These are phyloP conservation scores for Crossoptilon crossoptilon DNA, from an alignment of 2,797 vertebrate species.

Conservation along the genomic window DNA sequence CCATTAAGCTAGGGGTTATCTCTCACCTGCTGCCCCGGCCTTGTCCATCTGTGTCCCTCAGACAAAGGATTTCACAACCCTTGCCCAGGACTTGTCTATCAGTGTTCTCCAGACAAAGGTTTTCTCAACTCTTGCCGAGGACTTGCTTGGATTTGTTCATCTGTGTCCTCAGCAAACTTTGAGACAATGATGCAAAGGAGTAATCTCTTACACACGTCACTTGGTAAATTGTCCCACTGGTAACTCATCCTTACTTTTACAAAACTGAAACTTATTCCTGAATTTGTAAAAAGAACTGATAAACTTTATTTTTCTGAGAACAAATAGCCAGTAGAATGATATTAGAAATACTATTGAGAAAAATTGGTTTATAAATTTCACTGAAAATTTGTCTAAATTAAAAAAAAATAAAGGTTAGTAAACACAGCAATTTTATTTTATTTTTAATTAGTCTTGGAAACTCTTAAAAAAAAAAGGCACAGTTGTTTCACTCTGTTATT, in stretches of 20 bases:
- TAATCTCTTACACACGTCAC: background rate
- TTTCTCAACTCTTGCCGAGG: no score
- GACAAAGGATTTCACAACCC: no score
- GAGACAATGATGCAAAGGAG: no score
- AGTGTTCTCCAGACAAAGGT: no score
- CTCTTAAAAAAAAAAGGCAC: background rate
- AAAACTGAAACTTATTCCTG: background rate
- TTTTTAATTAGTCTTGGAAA: rapidly evolving
- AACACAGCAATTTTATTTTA: background rate
- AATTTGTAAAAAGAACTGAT: background rate
- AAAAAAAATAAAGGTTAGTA: background rate
- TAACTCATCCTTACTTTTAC: background rate
- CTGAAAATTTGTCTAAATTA: background rate
- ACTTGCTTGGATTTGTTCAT: no score
- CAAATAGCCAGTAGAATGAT: background rate
- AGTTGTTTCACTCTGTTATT: background rate
- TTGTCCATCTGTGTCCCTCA: no score
- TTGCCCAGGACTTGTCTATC: no score
- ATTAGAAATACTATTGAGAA: background rate
- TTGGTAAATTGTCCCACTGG: background rate
- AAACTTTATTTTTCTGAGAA: background rate
- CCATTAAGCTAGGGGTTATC: no score
- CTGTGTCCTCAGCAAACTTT: no score
- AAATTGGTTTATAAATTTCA: background rate
- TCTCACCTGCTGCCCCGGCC: no score